Base-by-base conservation (phyloP, 1,140 invertebrate genomes). In the Panagrolaimus sp. region DNA sequence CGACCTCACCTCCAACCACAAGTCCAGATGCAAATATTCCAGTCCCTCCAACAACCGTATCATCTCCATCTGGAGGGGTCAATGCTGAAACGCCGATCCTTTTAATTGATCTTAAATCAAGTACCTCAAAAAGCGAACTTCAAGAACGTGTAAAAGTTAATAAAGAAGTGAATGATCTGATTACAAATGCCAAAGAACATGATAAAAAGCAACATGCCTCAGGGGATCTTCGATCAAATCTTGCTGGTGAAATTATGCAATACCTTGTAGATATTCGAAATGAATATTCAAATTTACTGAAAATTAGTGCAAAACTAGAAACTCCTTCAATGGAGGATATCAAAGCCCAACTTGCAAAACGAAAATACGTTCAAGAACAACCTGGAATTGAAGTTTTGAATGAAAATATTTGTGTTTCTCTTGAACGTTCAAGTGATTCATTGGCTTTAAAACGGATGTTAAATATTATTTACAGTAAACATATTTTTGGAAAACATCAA, bases 381-480 rank as follows among this genome's bases (percentile, higher is more conserved):
- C 52, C 52, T 12, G 21, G 28, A 12, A 21, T 28, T 12, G 52
- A 26, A 21, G 17, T 58, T 28, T 12, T 58, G 12, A n/a, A 58
- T 1, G 52, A 58, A 26, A 14, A 58, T 21, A 58, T 58, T 24
- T 58, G 52, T 58, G 52, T 58, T 28, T n/a, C 52, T 0, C 10
- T 58, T 21, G 52, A 58, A 24, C 15, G 21, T 12, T 58, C 52
- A 10, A 58, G 67, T 10, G 75, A 74, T 26, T 79, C 77, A 0
- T 58, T 73, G 3, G 72, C 74, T 21, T 55, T 80, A 15, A 66
- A 78, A 45, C 48, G 65, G n/a, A 74, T 81, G 78, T 64, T 75
- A 52, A 62, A 67, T 46, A 55, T 71, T 26, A 68, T 79, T 45
- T 80, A 79, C 62, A 62, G 71, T 10, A 73, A 74, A 21, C 74